A percentile compares a stretch with the other conserved stretches of the same genome.
Evolutionary conservation across 2,113 vertebrate species (phyloP).

Genomic region (Protobothrops mucrosquamatus): DNA sequence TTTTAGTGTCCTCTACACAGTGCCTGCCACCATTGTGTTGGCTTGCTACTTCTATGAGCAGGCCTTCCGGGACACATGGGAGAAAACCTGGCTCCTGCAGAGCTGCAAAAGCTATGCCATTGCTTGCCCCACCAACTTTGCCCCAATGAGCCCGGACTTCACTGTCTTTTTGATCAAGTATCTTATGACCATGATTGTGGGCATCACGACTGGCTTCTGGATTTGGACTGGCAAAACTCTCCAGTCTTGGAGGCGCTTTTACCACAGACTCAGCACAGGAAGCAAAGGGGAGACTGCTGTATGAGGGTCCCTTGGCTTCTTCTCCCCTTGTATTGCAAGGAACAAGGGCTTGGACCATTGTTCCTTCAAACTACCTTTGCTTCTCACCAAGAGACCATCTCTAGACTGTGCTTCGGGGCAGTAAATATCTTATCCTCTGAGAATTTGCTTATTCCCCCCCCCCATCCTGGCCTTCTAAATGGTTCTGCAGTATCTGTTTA

Average conservation of each 20-base stretch:
- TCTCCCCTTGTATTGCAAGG: not conserved
- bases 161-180: slow-evolving; percentile 94
- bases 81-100: slow-evolving; percentile 86
- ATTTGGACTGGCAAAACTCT: slow-evolving; percentile 94
- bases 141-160: slow-evolving; percentile 85
- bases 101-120: slow-evolving; percentile 85
- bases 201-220: slow-evolving; percentile 92
- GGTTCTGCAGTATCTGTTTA: slow-evolving; percentile 38
- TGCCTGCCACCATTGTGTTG: slow-evolving; percentile 83
- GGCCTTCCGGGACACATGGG: slow-evolving; percentile 86
- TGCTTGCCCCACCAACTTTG: slow-evolving; percentile 78
- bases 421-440: slow-evolving; percentile 7
- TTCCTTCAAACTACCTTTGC: slow-evolving; percentile 28
- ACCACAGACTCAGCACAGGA: slow-evolving; percentile 83
- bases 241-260: slow-evolving; percentile 88
- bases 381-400: not conserved
- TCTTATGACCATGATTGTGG: slow-evolving; percentile 93
- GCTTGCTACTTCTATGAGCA: slow-evolving; percentile 93
- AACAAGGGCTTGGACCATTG: not conserved
- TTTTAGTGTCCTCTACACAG: slow-evolving; percentile 85
- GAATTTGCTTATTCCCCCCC: slow-evolving; percentile 15
- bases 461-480: slow-evolving; percentile 12
- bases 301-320: slow-evolving; percentile 62
- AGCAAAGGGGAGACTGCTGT: slow-evolving; percentile 97
- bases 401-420: slow-evolving; percentile 1